These are phyloP conservation scores for Melitaea athalia DNA, from an alignment of 2,888 invertebrate genomes.

Conservation along the genomic window DNA sequence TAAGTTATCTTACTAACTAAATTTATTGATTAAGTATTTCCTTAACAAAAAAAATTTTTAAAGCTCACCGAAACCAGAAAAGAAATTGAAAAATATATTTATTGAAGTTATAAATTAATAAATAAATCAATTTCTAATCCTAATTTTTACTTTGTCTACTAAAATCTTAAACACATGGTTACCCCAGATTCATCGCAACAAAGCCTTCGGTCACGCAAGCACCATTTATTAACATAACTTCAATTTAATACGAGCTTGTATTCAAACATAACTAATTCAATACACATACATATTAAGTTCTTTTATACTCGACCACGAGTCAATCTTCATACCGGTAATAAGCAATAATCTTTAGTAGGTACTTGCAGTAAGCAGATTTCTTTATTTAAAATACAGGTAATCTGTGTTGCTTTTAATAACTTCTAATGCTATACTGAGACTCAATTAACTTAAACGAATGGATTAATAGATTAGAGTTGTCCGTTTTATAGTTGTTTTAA, in stretches of 20 bases:
- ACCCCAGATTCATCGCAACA: constrained; percentile 22
- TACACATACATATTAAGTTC: constrained; percentile 23
- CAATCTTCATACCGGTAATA: constrained; percentile 12
- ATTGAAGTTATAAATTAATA: too few species aligned
- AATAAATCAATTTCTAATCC: not conserved
- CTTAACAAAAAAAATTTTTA: too few species aligned
- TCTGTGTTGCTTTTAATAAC: not conserved
- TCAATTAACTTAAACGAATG: not conserved
- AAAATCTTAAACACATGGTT: constrained; percentile 19
- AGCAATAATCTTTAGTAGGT: too few species aligned
- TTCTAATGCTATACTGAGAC: not conserved
- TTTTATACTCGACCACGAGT: constrained; percentile 17
- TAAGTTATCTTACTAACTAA: too few species aligned
- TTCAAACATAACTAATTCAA: constrained; percentile 20
- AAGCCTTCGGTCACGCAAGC: constrained; percentile 35
- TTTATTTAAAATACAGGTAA: constrained; percentile 4
- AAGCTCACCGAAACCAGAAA: too few species aligned
- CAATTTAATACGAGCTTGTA: constrained; percentile 25
- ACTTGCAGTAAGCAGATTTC: not conserved
- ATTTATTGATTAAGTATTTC: too few species aligned
- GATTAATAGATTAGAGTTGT: not conserved
- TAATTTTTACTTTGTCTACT: constrained; percentile 2
- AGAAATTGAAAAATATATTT: too few species aligned
- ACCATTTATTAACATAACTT: constrained; percentile 28
- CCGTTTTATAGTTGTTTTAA: not conserved